Percentiles rank a stretch among this genome's conserved stretches.
Conservation (phyloP, 2,888 invertebrate genomes). For the Syrista parreyssii region DNA sequence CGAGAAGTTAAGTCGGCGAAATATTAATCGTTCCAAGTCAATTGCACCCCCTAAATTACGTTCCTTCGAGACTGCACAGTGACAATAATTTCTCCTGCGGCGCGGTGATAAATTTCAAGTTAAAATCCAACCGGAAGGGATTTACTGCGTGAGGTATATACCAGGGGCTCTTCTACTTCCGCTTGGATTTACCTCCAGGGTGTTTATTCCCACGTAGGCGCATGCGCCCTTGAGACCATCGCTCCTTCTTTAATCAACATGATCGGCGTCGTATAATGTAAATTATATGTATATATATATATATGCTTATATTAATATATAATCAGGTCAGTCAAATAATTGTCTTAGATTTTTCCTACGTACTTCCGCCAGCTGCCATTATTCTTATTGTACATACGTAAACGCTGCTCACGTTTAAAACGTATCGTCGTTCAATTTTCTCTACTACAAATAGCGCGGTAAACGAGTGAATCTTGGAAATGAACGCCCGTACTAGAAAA, state of each 20-base stretch:
- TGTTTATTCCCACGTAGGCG: slow-evolving; percentile 12
- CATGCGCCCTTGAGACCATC: not conserved
- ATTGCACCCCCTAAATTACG: slow-evolving; percentile 33
- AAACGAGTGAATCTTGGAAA: not conserved
- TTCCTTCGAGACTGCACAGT: slow-evolving; percentile 40
- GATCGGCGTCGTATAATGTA: not conserved
- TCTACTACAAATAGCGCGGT: not conserved
- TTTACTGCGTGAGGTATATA: slow-evolving; percentile 48
- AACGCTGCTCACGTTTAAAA: not conserved
- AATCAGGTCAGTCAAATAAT: too few species aligned
- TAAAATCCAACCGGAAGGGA: slow-evolving; percentile 59
- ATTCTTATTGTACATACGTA: not conserved
- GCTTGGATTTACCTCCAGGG: slow-evolving; percentile 23
- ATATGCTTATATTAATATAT: not conserved
- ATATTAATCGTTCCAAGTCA: slow-evolving; percentile 48
- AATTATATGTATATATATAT: not conserved
- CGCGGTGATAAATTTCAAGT: slow-evolving; percentile 55
- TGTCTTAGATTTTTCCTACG: not conserved
- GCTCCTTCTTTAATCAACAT: not conserved
- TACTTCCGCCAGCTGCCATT: not conserved
- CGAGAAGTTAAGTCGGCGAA: slow-evolving; percentile 18
- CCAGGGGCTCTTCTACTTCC: slow-evolving; percentile 34
- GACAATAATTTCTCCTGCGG: slow-evolving; percentile 52
- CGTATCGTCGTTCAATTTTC: not conserved
- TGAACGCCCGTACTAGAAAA: not conserved